A percentile compares a stretch with the other conserved stretches of the same genome.
Conservation (phyloP, 2,888 invertebrate genomes). For the Diarsia brunnea region DNA sequence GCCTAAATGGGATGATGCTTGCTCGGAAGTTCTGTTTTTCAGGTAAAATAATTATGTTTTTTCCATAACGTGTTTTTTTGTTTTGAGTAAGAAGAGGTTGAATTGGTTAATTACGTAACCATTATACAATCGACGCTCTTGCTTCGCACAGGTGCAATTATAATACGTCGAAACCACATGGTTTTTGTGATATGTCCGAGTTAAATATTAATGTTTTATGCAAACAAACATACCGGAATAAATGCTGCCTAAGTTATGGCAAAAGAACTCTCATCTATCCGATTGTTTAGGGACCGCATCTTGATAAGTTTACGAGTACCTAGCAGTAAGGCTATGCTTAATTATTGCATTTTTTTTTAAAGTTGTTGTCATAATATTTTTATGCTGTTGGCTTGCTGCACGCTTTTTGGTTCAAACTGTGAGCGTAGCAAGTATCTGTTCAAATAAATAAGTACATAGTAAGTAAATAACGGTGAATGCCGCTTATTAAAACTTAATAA, state of each 20-base stretch:
- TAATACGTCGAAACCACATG: not conserved
- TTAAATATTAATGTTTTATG: not conserved
- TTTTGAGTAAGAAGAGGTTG: not conserved
- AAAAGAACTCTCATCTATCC: not conserved
- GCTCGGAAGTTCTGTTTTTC: not conserved
- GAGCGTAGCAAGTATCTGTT: too few relatives aligned
- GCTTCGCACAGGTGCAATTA: not conserved
- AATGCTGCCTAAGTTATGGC: not conserved
- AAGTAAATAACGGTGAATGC: not conserved
- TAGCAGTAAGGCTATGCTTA: too few relatives aligned
- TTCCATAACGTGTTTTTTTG: not conserved
- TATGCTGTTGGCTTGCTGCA: too few relatives aligned
- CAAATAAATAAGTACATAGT: too few relatives aligned
- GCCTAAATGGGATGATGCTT: not conserved
- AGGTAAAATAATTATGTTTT: slow-evolving; percentile 25
- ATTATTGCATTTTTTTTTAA: too few relatives aligned
- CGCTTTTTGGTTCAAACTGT: too few relatives aligned
- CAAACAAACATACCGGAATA: not conserved
- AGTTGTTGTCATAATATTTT: too few relatives aligned
- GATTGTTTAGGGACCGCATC: too few relatives aligned
- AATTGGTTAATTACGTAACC: not conserved
- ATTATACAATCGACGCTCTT: too few relatives aligned
- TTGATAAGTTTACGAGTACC: too few relatives aligned
- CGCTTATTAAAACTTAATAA: not conserved
- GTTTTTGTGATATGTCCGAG: not conserved